Percentiles rank a stretch among this genome's conserved stretches.
These are phyloP conservation scores for Orgyia antiqua DNA, from an alignment of 2,888 invertebrate genomes.

Conservation along the genomic window DNA sequence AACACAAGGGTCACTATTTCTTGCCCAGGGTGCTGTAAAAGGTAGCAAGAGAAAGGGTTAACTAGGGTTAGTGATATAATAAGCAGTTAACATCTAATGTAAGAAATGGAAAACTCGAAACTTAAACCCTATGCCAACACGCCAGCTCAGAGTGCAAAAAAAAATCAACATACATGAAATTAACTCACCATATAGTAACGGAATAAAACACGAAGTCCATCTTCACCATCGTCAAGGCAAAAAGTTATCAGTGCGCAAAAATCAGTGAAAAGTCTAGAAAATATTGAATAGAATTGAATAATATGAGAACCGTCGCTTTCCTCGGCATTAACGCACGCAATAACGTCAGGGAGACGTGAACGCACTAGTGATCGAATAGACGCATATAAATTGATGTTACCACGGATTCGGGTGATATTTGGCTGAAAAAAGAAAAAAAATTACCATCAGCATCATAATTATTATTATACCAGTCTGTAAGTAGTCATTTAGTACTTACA, in stretches of 20 bases:
- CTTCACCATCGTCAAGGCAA: conserved; percentile 35
- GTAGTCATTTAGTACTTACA: too few species aligned
- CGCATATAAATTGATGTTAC: conserved; percentile 30
- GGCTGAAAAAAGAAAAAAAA: conserved; percentile 19
- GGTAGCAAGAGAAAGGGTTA: too few species aligned
- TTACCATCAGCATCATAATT: too few species aligned
- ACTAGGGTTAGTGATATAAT: too few species aligned
- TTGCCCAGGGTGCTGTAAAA: too few species aligned
- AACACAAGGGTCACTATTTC: too few species aligned
- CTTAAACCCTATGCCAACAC: too few species aligned
- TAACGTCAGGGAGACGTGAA: conserved; percentile 41
- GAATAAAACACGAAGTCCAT: conserved; percentile 35
- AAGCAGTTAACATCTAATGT: too few species aligned
- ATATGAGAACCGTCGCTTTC: conserved; percentile 27
- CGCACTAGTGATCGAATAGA: conserved; percentile 39
- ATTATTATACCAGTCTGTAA: too few species aligned
- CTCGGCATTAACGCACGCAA: conserved; percentile 38
- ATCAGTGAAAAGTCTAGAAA: conserved; percentile 43
- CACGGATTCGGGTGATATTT: conserved; percentile 27
- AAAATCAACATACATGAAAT: too few species aligned
- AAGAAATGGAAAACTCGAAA: too few species aligned
- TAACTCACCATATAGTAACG: conserved; percentile 37
- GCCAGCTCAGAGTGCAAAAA: too few species aligned
- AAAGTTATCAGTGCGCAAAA: conserved; percentile 40
- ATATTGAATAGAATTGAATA: conserved; percentile 41